Base-by-base conservation (phyloP, 2,888 invertebrate genomes). In the Coleophora flavipennella region DNA sequence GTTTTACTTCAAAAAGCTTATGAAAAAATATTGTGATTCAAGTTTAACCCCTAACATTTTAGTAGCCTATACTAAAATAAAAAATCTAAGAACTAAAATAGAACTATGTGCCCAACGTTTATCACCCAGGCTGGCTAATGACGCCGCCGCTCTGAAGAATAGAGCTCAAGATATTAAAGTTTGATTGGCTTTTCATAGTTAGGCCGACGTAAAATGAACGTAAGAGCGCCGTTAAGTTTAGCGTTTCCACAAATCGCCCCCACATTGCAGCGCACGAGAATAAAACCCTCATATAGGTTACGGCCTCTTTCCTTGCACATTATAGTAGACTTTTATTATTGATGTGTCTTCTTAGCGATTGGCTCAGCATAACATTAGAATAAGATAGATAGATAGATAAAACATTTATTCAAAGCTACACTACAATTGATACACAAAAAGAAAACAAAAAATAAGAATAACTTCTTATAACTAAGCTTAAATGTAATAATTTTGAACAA, bases 171-270 rank as follows among this genome's bases (percentile, higher is more conserved):
- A 51, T 48, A 67, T 74, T 73, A 76, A 73, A 73, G 57, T 77
- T 76, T 77, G 73, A 79, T 77, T 74, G 68, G 62, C 62, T 72
- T 73, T 72, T 77, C 75, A 75, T 74, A 72, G 69, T 62, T 62
- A 53, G 53, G 57, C 50, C 27, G 13, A 35, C 35, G 35, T 35
- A 35, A 35, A 35, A 28, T 28, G 59, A 58, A 47, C 59, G 56
- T 65, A 62, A 66, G 62, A 60, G 62, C 54, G 57, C 59, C 64
- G 67, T 76, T 70, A 74, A 74, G 58, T 71, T 76, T 71, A 75
- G 57, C 67, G 61, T 59, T 44, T 55, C 67, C 62, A 64, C 72
- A 74, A 70, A 76, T 72, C 67, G 72, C 59, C 56, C 46, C 51
- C 60, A 57, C 62, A 67, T 57, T 61, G 65, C 68, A 51, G 42